Evolutionary conservation across 2,797 vertebrate genomes (phyloP).

Genomic region (Crocodylus rhombifer): DNA sequence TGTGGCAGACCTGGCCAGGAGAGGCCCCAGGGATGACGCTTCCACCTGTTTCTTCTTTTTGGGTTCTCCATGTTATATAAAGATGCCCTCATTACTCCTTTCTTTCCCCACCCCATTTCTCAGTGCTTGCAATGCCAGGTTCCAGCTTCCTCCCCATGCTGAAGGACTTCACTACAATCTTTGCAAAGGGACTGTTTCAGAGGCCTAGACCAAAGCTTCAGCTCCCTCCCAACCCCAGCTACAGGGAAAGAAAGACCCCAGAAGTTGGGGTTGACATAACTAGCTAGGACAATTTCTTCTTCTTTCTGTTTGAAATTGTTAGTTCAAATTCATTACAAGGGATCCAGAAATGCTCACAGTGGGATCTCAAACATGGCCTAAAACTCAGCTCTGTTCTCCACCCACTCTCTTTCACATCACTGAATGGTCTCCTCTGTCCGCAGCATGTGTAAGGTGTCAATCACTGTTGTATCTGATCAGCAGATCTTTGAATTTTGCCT

Average conservation of each 20-base stretch:
- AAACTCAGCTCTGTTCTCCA: neutral
- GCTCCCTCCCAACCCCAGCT: neutral
- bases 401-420: neutral
- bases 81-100: neutral
- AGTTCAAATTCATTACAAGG: neutral
- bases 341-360: neutral
- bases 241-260: neutral
- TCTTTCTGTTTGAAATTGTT: neutral
- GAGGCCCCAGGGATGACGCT: neutral
- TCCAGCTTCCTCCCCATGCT: neutral
- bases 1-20: neutral
- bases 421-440: neutral
- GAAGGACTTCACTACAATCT: neutral
- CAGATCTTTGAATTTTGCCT: too few relatives aligned
- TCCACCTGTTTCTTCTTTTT: neutral
- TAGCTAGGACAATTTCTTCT: neutral
- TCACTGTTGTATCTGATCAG: neutral
- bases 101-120: neutral
- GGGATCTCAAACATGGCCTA: neutral
- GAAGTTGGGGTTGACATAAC: neutral
- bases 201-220: neutral
- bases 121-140: neutral
- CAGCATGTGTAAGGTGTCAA: neutral
- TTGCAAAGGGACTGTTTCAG: neutral
- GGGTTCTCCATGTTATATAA: neutral